Percentiles rank a stretch among this genome's conserved stretches.
phyloP scores from a whole-genome alignment of 2,888 invertebrate genomes.

The Troilus luridus region DNA sequence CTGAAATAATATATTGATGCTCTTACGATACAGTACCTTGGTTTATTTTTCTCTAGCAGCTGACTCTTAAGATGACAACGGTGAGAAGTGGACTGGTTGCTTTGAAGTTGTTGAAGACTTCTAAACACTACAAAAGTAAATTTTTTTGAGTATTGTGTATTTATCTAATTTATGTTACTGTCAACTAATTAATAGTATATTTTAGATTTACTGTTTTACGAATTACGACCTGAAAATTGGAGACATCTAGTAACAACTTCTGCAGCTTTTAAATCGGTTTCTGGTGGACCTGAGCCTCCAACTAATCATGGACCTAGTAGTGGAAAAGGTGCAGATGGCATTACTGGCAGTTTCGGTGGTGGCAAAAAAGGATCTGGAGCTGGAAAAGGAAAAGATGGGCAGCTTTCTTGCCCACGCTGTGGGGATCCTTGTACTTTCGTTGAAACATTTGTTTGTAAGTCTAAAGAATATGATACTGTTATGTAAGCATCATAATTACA shows the following conservation, averaged over 20 bases:
- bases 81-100: conserved; percentile 70
- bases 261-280: conserved; percentile 31
- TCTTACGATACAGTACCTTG: background rate
- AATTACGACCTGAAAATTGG: conserved; percentile 50
- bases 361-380: conserved; percentile 59
- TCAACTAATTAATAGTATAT: background rate
- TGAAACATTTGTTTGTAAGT: conserved; percentile 93
- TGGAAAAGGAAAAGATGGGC: conserved; percentile 77
- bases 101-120: conserved; percentile 68
- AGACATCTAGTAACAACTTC: conserved; percentile 49
- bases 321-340: conserved; percentile 46
- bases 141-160: background rate
- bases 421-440: conserved; percentile 98
- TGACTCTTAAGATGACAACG: conserved; percentile 68
- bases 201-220: conserved; percentile 52
- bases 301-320: background rate
- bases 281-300: conserved; percentile 52
- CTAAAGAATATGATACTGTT: background rate
- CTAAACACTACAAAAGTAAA: conserved; percentile 60
- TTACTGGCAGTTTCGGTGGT: conserved; percentile 25
- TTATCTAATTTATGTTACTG: background rate
- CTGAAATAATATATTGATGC: conserved; percentile 36
- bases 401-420: conserved; percentile 94
- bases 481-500: background rate
- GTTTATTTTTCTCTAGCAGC: conserved; percentile 48